Percentiles rank a stretch among this genome's conserved stretches.
Evolutionary conservation across 2,113 vertebrate species (phyloP).

Genomic region (Ia io): DNA sequence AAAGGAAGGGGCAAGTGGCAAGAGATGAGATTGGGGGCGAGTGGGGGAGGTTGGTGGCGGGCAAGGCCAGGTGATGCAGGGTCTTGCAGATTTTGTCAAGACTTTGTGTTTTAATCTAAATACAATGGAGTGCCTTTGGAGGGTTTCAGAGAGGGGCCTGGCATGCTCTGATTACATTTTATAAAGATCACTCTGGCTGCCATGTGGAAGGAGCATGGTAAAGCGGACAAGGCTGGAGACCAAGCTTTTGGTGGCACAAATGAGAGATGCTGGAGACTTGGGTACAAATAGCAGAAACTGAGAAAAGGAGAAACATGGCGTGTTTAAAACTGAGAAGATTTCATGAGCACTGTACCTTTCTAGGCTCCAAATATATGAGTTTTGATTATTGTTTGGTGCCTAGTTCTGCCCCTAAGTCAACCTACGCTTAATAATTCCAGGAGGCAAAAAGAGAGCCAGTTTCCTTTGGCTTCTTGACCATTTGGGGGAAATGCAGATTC

Average conservation of each 20-base stretch:
- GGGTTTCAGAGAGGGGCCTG: background rate
- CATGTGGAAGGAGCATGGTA: background rate
- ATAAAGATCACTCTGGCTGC: background rate
- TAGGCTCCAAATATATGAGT: background rate
- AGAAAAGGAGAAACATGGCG: background rate
- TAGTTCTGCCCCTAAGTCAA: background rate
- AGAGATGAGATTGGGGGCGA: background rate
- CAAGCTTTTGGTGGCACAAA: background rate
- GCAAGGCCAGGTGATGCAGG: background rate
- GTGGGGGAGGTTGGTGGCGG: background rate
- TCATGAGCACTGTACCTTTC: background rate
- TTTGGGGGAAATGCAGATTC: background rate
- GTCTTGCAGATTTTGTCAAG: background rate
- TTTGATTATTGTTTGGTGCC: background rate
- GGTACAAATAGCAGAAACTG: background rate
- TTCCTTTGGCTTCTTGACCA: background rate
- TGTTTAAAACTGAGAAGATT: background rate
- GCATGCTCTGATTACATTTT: background rate
- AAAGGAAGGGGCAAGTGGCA: background rate
- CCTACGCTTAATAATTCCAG: background rate
- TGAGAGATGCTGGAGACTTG: background rate
- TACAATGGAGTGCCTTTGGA: background rate
- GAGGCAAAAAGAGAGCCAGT: background rate
- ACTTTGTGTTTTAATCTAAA: background rate
- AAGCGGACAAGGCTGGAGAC: background rate